Evolutionary conservation across 2,113 vertebrate genomes (phyloP).

Genomic region (Butorides virescens): DNA sequence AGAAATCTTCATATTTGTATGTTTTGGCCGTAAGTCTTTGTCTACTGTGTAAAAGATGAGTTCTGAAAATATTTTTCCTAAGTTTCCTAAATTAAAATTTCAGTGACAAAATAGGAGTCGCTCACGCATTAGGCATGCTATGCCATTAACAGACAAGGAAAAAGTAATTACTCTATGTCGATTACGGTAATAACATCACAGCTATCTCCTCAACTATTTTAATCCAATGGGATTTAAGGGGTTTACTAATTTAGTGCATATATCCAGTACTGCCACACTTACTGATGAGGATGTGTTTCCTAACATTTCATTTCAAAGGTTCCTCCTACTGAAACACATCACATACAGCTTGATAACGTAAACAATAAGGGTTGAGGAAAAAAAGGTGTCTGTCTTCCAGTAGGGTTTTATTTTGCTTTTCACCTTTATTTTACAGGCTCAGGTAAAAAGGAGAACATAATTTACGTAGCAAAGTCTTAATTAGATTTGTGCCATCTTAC

Average conservation of each 20-base stretch:
- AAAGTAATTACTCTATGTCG: neutral
- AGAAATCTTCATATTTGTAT: neutral
- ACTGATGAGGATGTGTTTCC: neutral
- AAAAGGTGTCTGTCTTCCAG: neutral
- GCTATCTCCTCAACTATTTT: constrained; percentile 10
- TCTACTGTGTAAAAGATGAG: neutral
- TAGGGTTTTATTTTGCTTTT: neutral
- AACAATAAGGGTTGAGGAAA: neutral
- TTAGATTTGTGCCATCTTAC: neutral
- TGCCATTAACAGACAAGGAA: neutral
- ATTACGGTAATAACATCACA: constrained; percentile 12
- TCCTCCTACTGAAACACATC: neutral
- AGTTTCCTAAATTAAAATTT: neutral
- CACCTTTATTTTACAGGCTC: neutral
- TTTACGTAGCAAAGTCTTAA: neutral
- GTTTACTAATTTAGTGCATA: neutral
- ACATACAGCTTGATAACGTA: neutral
- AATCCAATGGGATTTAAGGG: constrained; percentile 3
- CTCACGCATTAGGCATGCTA: neutral
- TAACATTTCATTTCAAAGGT: neutral
- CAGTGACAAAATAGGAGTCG: neutral
- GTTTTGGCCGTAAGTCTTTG: neutral
- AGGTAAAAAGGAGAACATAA: neutral
- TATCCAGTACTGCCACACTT: neutral
- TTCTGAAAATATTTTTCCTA: neutral